Evolutionary conservation across 2,113 vertebrate species (phyloP), one percentile per base, ranked within the genome.

Genomic region (Bos javanicus): DNA sequence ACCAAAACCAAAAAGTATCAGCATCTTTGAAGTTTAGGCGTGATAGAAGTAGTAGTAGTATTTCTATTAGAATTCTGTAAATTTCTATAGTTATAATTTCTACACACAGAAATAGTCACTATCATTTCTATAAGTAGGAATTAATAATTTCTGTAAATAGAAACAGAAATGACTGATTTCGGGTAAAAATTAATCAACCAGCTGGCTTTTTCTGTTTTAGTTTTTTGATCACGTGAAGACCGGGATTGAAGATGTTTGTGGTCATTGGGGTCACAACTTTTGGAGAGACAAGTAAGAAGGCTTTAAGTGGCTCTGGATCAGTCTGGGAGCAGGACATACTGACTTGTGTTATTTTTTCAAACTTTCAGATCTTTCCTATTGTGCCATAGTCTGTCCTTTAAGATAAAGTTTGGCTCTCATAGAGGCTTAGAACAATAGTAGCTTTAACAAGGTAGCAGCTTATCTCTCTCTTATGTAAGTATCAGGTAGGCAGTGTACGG

Each of bases 251-350:
- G 99, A 99, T 97, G 99, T 99, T 0, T 99, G 99, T 95, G 99
- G 99, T 97, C 99, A 99, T 48, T 99, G 99, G 99, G 99, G 99
- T 97, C 99, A 99, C 98, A 99, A 99, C 98, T 99, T 99, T 98
- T 99, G 99, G 99, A 99, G 99, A 99, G 99, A 99, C 98, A 99
- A 99, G 99, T 99, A 99, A 99, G 99, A 98, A 90, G 26, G 14
- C 17, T 30, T 91, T 94, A 15, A 8, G 33, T 50, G 36, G 36
- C 11, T 43, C 33, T 84, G 30, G 57, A 21, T 62, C 33, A 23
- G 21, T 43, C 60, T 48, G 17, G 52, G 74, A 50, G 43, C 21
- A n/a, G 62, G 33, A 26, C 21, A 21, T 21, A 48, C 0, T 33
- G 21, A 46, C 3, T 15, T 60, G 7, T 33, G 15, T 52, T 57